Percentiles rank a stretch among this genome's conserved stretches.
Evolutionary conservation across 2,113 vertebrate genomes (phyloP).

Genomic region (Rhizomys pruinosus): DNA sequence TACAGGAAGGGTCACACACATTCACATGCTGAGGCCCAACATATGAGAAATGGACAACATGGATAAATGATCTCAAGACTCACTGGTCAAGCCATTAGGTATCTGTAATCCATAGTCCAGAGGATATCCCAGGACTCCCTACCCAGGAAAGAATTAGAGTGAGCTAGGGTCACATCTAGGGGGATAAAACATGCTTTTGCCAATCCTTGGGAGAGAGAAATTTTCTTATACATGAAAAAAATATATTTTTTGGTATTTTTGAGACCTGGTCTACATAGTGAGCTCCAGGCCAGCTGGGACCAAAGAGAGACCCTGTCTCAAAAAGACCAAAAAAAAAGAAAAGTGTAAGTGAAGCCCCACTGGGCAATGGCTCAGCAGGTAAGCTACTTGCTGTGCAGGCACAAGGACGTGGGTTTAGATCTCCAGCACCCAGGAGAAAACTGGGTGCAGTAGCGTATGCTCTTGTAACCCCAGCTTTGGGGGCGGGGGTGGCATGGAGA

Average conservation of each 20-base stretch:
- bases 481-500: not conserved
- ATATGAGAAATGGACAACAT: not conserved
- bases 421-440: not conserved
- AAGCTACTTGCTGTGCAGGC: not conserved
- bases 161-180: not conserved
- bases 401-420: not conserved
- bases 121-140: not conserved
- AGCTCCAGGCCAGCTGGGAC: no score
- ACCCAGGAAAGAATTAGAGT: not conserved
- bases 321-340: no score
- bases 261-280: no score
- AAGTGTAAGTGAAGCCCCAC: not conserved
- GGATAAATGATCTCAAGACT: not conserved
- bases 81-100: not conserved
- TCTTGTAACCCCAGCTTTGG: not conserved
- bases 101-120: not conserved
- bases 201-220: not conserved
- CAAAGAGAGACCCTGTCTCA: no score
- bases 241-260: not conserved
- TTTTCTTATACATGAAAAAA: not conserved
- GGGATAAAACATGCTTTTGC: not conserved
- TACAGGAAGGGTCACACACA: not conserved
- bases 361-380: not conserved
- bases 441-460: not conserved
- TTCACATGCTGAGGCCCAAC: not conserved